Evolutionary conservation across 2,888 invertebrate genomes (phyloP).

Genomic region (Drepanosiphum platanoidis): DNA sequence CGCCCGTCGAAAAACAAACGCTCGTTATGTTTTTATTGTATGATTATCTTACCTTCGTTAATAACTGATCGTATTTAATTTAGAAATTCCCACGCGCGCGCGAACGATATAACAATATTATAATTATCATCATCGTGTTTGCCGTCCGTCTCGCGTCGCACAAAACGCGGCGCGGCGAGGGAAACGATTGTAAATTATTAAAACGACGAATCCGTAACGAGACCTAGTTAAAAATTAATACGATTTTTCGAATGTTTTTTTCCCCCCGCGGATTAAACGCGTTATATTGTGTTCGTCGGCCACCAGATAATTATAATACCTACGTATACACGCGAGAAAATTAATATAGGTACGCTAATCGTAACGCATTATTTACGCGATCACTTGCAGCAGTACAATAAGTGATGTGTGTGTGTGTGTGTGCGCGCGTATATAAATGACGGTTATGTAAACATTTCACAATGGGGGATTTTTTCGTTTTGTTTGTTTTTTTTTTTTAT

Average conservation of each 20-base stretch:
- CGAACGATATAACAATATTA: background rate
- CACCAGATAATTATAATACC: background rate
- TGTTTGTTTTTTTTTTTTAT: background rate
- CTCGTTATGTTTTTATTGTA: too few species aligned
- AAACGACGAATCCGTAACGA: background rate
- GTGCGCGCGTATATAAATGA: background rate
- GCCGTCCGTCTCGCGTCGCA: background rate
- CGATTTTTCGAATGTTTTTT: background rate
- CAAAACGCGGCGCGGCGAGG: background rate
- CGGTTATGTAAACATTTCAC: background rate
- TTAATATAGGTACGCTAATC: background rate
- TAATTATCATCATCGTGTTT: slow-evolving; percentile 5
- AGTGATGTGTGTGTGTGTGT: too few species aligned
- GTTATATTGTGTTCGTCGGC: too few species aligned
- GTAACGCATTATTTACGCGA: slow-evolving; percentile 12
- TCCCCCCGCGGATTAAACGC: background rate
- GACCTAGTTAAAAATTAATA: background rate
- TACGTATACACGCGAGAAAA: background rate
- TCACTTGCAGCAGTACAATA: background rate
- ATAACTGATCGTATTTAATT: slow-evolving; percentile 29
- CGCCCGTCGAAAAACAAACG: background rate
- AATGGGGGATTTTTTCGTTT: too few species aligned
- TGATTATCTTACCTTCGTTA: slow-evolving; percentile 24
- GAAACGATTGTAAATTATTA: too few species aligned
- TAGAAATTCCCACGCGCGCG: slow-evolving; percentile 13